A percentile compares a stretch with the other conserved stretches of the same genome.
Evolutionary conservation across 2,888 invertebrate species (phyloP).

Genomic region (Tetragonula carbonaria): DNA sequence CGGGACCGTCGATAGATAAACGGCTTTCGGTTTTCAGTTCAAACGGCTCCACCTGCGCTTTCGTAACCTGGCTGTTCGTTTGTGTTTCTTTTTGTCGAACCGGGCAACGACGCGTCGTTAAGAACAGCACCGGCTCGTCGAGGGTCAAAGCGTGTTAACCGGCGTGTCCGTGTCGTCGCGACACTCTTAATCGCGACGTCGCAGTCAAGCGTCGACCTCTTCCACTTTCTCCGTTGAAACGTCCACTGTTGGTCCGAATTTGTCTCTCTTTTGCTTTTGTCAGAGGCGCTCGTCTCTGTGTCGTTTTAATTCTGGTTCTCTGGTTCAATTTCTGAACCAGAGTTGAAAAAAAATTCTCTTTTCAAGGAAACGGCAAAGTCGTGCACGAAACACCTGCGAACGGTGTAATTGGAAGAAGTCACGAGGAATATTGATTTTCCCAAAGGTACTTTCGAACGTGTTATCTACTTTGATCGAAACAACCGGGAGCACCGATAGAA

Average conservation of each 20-base stretch:
- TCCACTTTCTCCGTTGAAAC: not conserved
- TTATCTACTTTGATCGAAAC: not conserved
- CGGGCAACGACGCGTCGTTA: not conserved
- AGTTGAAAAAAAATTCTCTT: too few species aligned
- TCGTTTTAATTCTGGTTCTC: too few species aligned
- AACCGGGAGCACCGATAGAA: too few species aligned
- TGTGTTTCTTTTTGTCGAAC: constrained; percentile 28
- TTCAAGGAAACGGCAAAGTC: too few species aligned
- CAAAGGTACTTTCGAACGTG: too few species aligned
- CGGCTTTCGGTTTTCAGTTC: not conserved
- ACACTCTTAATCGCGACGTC: constrained; percentile 4
- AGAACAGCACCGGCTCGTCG: too few species aligned
- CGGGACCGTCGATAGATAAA: not conserved
- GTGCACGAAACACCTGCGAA: too few species aligned
- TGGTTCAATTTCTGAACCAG: too few species aligned
- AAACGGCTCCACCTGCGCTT: constrained; percentile 2
- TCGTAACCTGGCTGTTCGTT: constrained; percentile 15
- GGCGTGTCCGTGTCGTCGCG: too few species aligned
- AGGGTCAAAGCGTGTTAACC: too few species aligned
- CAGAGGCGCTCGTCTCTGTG: too few species aligned
- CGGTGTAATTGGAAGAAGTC: not conserved
- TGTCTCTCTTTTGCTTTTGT: not conserved
- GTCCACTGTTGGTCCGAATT: not conserved
- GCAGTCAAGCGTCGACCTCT: not conserved
- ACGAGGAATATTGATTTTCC: too few species aligned